Evolutionary conservation across 2,113 vertebrate genomes (phyloP), one percentile per base, ranked within the genome.

Genomic region (Arothron firmamentum): DNA sequence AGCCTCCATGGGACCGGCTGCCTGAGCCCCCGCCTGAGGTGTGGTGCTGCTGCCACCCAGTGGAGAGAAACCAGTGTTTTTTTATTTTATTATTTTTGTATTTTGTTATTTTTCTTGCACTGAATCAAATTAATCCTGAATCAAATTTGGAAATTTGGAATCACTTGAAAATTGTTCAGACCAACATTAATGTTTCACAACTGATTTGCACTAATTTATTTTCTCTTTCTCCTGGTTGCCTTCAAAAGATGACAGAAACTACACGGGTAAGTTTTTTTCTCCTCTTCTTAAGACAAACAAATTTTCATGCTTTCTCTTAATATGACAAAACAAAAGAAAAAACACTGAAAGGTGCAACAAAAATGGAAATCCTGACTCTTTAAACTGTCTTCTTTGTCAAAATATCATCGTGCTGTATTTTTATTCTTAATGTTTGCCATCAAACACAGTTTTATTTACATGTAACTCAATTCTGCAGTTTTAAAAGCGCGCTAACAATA

Each of bases 241-340:
- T n/a, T 41, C 16, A 60, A 63, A 66, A 91, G 90, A 89, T 65
- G 90, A 91, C 86, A 84, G 80, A 77, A 91, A 89, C 85, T 89
- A 89, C 78, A 90, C 90, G 87, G 90, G 90, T 91, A 87, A 64
- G 86, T 73, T 1, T 15, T 47, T 65, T 70, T 23, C 7, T 43
- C 10, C 49, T 51, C 4, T 18, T 19, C 3, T 18, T 28, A 5
- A 28, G 4, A 28, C 6, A 7, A 28, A 7, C 25, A 28, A 3
- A 28, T 28, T 28, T 28, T 28, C 25, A 28, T 6, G 25, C 3
- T 5, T 28, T 28, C 25, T 28, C 25, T 6, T 28, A 28, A 28
- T 23, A 23, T 3, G 21, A 23, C 21, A 23, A 23, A 23, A 23
- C 21, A 23, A 23, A 23, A 23, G 21, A 28, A 28, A 5, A 28